Conservation (phyloP, 2,888 invertebrate species). For the Timandra comae region DNA sequence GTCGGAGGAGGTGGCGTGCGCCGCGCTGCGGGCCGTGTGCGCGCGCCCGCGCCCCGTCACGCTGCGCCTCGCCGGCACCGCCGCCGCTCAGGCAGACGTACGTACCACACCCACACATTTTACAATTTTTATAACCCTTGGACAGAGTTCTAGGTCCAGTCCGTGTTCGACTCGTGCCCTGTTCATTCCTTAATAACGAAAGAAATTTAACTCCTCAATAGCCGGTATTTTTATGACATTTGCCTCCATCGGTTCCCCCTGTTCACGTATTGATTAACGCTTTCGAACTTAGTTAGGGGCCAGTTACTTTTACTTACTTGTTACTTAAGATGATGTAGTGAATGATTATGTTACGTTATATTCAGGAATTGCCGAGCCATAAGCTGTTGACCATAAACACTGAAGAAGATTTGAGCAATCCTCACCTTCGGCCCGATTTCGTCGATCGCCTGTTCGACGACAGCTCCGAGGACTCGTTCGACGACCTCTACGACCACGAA, state of each 20-base stretch:
- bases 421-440: constrained; percentile 56
- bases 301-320: no score
- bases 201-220: no score
- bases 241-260: no score
- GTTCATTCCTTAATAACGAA: no score
- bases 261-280: no score
- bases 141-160: no score
- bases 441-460: constrained; percentile 49
- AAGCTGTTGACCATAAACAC: constrained; percentile 42
- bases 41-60: constrained; percentile 35
- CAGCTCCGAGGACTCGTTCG: constrained; percentile 52
- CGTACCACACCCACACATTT: not conserved
- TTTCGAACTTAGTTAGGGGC: no score
- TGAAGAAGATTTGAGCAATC: constrained; percentile 50
- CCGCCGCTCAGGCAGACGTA: constrained; percentile 31
- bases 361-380: constrained; percentile 36
- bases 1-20: constrained; percentile 39
- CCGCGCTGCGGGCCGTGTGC: constrained; percentile 35
- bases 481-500: constrained; percentile 50
- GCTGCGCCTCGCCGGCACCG: constrained; percentile 47
- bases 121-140: no score
- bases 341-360: no score
- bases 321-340: no score
- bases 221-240: no score
- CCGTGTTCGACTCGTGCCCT: no score